These are phyloP conservation scores for Coregonus suidteri DNA, from an alignment of 2,797 vertebrate genomes.

Conservation along the genomic window DNA sequence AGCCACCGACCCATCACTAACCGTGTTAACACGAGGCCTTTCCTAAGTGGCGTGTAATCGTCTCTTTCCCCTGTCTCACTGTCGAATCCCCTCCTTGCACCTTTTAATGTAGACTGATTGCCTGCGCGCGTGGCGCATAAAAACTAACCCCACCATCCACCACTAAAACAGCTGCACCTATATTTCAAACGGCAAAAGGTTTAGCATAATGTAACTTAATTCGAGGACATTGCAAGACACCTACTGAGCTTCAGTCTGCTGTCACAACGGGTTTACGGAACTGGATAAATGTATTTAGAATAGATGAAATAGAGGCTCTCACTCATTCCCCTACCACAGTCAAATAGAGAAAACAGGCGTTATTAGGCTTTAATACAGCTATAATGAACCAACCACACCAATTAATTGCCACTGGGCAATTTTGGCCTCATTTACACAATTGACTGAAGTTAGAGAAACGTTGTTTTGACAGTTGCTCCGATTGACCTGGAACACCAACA, in stretches of 20 bases:
- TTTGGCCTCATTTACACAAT: background rate
- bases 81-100: conserved; percentile 54
- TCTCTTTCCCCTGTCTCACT: conserved; percentile 80
- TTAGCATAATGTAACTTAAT: conserved; percentile 84
- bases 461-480: background rate
- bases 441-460: conserved; percentile 1
- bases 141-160: background rate
- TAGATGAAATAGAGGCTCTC: conserved; percentile 83
- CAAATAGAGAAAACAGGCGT: conserved; percentile 86
- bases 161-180: conserved; percentile 70
- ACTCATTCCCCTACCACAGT: conserved; percentile 78
- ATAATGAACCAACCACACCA: conserved; percentile 84
- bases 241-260: conserved; percentile 82
- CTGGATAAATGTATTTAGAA: conserved; percentile 88
- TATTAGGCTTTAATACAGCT: conserved; percentile 80
- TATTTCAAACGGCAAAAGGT: conserved; percentile 78
- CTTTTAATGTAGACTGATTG: too few relatives aligned
- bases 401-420: conserved; percentile 72
- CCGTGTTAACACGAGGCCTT: conserved; percentile 89
- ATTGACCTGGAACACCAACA: background rate
- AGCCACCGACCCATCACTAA: conserved; percentile 93
- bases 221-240: conserved; percentile 84
- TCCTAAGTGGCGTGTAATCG: conserved; percentile 82
- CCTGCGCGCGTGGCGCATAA: too few relatives aligned
- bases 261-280: conserved; percentile 85